Evolutionary conservation across 2,888 invertebrate genomes (phyloP), one percentile per base, ranked within the genome.

Genomic region (Timandra comae): DNA sequence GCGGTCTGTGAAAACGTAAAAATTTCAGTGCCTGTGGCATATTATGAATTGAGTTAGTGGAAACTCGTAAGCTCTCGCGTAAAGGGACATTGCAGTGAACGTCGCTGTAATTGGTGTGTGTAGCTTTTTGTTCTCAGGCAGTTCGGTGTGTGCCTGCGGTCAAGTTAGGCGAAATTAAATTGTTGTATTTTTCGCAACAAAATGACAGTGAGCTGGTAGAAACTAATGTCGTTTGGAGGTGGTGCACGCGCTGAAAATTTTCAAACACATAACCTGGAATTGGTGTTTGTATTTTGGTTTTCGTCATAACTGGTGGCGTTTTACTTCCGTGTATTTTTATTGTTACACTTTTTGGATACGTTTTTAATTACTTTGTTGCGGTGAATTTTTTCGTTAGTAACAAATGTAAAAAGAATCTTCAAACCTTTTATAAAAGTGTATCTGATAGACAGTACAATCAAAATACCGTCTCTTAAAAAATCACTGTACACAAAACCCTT

Each of bases 141-240:
- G 64, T 72, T 74, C 60, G 64, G 63, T 74, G 73, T 77, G 73
- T 71, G 69, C 63, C 62, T 46, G 67, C 62, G 74, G 76, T 72
- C 64, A 77, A 78, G 76, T 81, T 80, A 64, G 72, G 68, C 75
- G 65, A 80, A 84, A 84, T 84, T 79, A 82, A 81, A 80, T 80
- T 81, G 76, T 77, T 77, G 72, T 77, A 77, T 81, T 82, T 82
- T 81, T 78, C 63, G 64, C 68, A 69, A 66, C 71, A 66, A 72
- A 79, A 79, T 70, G 61, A 71, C 68, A 59, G 57, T 64, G 59
- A 58, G 49, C 63, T 60, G 64, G 63, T 31, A 39, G 32, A 36
- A 35, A 43, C 38, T 58, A 49, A 49, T 42, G 46, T 38, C 39
- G 41, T 46, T 48, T 38, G 40, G 36, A 12, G 35, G 35, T n/a